Conservation (phyloP, 1,140 invertebrate species). For the Drosophila triauraria region DNA sequence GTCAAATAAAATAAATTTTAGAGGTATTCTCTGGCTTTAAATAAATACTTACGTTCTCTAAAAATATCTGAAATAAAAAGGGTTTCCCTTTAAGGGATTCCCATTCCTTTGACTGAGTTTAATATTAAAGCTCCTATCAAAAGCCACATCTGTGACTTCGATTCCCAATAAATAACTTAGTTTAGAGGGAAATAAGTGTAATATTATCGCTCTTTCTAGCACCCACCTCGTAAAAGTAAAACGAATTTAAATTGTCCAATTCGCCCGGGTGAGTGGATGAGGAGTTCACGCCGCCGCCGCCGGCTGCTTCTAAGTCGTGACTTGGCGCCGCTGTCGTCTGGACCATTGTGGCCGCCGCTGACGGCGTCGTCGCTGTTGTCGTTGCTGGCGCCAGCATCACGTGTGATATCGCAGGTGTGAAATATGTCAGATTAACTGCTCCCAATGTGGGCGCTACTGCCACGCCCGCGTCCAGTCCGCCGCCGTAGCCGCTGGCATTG, state of each 20-base stretch:
- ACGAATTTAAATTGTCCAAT: conserved; percentile 77
- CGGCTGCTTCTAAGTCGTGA: conserved; percentile 53
- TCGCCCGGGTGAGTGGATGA: conserved; percentile 50
- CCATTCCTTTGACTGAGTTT: background rate
- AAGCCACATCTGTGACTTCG: conserved; percentile 32
- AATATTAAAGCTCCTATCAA: conserved; percentile 30
- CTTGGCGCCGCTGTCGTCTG: conserved; percentile 65
- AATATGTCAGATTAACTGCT: conserved; percentile 74
- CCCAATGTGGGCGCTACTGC: conserved; percentile 22
- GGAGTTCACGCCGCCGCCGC: conserved; percentile 36
- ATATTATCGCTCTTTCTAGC: conserved; percentile 6
- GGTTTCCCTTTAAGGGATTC: background rate
- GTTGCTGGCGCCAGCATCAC: conserved; percentile 71
- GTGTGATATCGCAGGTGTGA: conserved; percentile 78
- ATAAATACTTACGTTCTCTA: no score
- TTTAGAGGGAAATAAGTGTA: conserved; percentile 10
- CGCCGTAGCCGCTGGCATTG: conserved; percentile 48
- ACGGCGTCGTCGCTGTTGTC: conserved; percentile 16
- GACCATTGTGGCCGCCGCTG: conserved; percentile 29
- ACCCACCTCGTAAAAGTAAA: conserved; percentile 80
- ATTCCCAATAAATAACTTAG: conserved; percentile 60
- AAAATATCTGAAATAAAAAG: no score
- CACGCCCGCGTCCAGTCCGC: conserved; percentile 13
- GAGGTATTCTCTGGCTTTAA: no score
- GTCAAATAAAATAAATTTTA: no score